Conservation (phyloP, 64 coral and sea anemone species). For the Montipora sp. region DNA sequence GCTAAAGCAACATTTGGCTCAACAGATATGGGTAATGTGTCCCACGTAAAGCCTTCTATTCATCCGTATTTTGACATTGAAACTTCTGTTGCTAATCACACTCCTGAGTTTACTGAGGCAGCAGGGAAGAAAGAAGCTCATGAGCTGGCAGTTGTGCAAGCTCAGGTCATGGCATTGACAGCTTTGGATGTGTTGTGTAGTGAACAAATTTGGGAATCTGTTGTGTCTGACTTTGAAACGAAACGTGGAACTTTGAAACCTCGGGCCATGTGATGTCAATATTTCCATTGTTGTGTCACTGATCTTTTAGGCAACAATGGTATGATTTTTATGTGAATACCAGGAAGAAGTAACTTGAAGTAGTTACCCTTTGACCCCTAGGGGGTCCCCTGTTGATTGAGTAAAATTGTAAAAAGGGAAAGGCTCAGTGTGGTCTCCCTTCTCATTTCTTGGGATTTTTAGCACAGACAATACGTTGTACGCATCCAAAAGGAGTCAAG, state of each 20-base stretch:
- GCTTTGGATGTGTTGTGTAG: slow-evolving; percentile 62
- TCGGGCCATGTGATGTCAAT: not conserved
- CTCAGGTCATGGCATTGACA: slow-evolving; percentile 56
- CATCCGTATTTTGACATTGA: slow-evolving; percentile 76
- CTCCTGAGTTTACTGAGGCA: slow-evolving; percentile 42
- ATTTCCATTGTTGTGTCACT: too few relatives aligned
- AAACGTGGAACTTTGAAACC: slow-evolving; percentile 14
- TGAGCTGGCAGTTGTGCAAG: slow-evolving; percentile 24
- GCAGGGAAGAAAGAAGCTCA: slow-evolving; percentile 55
- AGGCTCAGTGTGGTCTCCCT: too few relatives aligned
- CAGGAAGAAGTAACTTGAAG: too few relatives aligned
- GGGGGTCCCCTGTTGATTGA: too few relatives aligned
- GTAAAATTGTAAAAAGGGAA: too few relatives aligned
- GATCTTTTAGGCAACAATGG: too few relatives aligned
- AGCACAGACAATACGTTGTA: too few relatives aligned
- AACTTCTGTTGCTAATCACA: slow-evolving; percentile 59
- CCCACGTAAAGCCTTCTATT: slow-evolving; percentile 72
- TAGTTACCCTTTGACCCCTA: too few relatives aligned
- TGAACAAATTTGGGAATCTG: slow-evolving; percentile 12
- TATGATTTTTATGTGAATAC: too few relatives aligned
- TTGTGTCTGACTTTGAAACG: slow-evolving; percentile 59
- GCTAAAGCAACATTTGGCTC: slow-evolving; percentile 60
- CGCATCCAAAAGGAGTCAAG: too few relatives aligned
- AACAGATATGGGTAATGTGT: slow-evolving; percentile 89
- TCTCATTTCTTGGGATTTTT: too few relatives aligned